These are phyloP conservation scores for Passer domesticus DNA, from an alignment of 2,113 vertebrate species.

Conservation along the genomic window DNA sequence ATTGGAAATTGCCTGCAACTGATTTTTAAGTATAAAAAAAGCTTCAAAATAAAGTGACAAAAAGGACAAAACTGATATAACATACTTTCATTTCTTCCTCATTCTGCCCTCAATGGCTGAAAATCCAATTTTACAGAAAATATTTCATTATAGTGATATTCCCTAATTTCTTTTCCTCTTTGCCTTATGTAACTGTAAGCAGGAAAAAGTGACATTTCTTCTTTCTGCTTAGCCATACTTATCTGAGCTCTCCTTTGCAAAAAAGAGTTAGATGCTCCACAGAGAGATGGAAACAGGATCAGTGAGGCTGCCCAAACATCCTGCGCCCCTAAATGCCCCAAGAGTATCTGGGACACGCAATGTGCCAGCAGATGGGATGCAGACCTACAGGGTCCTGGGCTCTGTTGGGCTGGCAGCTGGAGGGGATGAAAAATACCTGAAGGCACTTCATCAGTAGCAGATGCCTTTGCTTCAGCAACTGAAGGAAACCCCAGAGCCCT, in stretches of 20 bases:
- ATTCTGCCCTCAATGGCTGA: neutral
- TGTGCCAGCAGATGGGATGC: neutral
- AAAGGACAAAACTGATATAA: neutral
- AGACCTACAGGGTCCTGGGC: neutral
- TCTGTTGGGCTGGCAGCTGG: neutral
- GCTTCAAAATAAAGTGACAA: neutral
- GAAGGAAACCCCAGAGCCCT: neutral
- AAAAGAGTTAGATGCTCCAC: neutral
- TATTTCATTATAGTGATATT: neutral
- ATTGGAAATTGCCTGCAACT: neutral
- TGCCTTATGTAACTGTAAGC: neutral
- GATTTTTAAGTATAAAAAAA: neutral
- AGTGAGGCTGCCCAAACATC: neutral
- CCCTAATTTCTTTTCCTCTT: neutral
- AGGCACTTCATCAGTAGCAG: neutral
- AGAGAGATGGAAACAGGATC: neutral
- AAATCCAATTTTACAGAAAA: neutral
- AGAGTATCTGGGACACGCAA: neutral
- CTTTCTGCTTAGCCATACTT: neutral
- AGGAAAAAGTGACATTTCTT: neutral
- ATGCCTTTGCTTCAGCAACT: neutral
- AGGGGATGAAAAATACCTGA: constrained; percentile 12
- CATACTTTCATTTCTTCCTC: neutral
- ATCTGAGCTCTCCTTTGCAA: neutral
- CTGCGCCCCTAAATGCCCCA: neutral